phyloP scores from a whole-genome alignment of 2,888 invertebrate genomes.

The Meganola albula region DNA sequence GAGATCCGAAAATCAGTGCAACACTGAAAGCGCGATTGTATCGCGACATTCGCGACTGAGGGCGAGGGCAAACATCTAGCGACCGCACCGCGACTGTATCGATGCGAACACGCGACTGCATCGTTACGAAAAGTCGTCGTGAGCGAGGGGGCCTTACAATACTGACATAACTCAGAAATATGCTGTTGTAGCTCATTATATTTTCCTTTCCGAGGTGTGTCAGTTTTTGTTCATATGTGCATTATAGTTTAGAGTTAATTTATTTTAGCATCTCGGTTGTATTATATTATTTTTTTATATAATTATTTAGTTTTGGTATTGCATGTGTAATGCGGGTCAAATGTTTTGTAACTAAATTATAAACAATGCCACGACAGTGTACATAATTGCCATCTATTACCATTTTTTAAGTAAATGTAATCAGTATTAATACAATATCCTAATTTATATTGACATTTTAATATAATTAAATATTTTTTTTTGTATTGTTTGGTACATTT shows the following conservation, averaged over 20 bases:
- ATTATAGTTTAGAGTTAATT: constrained; percentile 51
- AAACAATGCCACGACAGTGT: constrained; percentile 57
- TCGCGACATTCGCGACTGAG: too few species aligned
- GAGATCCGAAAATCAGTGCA: too few species aligned
- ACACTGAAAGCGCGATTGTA: too few species aligned
- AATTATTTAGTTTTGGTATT: constrained; percentile 39
- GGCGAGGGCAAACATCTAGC: too few species aligned
- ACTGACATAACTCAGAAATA: too few species aligned
- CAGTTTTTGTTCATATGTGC: too few species aligned
- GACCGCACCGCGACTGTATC: too few species aligned
- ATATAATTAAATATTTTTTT: constrained; percentile 28
- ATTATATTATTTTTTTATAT: constrained; percentile 47
- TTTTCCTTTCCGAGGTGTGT: too few species aligned
- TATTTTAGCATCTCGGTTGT: constrained; percentile 53
- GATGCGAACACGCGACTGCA: too few species aligned
- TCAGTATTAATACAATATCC: constrained; percentile 73
- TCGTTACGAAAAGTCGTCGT: too few species aligned
- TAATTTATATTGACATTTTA: constrained; percentile 56
- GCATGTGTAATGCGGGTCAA: constrained; percentile 66
- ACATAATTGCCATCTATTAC: constrained; percentile 68
- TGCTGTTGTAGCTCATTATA: too few species aligned
- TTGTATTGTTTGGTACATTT: constrained; percentile 34
- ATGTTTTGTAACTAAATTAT: constrained; percentile 56
- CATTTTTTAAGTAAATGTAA: constrained; percentile 63
- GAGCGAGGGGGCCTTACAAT: too few species aligned